Percentiles rank a stretch among this genome's conserved stretches.
Conservation (phyloP, 2,113 vertebrate species). For the Hemibagrus wyckioides region DNA sequence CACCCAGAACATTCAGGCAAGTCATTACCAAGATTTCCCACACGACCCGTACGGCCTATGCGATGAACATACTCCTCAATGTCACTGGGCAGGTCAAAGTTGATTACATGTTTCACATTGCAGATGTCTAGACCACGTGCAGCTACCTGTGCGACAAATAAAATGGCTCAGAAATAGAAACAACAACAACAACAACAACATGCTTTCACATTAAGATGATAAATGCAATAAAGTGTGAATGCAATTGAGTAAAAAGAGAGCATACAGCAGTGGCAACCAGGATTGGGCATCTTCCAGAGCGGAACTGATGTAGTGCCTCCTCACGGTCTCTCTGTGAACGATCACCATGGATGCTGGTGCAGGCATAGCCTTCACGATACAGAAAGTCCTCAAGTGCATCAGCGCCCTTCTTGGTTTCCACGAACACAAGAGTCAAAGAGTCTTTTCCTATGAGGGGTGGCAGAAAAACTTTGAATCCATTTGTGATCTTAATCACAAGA, state of each 20-base stretch:
- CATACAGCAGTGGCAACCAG: constrained; percentile 95
- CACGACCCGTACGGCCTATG: constrained; percentile 97
- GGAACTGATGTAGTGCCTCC: constrained; percentile 94
- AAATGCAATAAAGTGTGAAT: background rate
- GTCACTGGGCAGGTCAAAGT: constrained; percentile 97
- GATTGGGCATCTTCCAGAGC: constrained; percentile 95
- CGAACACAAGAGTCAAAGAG: constrained; percentile 93
- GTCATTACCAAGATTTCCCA: constrained; percentile 91
- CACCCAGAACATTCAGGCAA: background rate
- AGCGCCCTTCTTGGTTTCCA: constrained; percentile 98
- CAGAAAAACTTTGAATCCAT: background rate
- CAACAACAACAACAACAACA: background rate
- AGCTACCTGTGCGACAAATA: constrained; percentile 79
- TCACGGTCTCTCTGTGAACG: constrained; percentile 94
- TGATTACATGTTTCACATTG: constrained; percentile 97
- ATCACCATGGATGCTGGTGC: constrained; percentile 97
- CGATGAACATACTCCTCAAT: constrained; percentile 98
- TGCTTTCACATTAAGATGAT: background rate
- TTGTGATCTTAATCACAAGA: background rate
- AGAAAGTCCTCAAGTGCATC: constrained; percentile 95
- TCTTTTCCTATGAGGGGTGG: constrained; percentile 82
- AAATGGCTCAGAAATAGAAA: background rate
- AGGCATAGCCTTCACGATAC: constrained; percentile 92
- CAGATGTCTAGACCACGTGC: constrained; percentile 96
- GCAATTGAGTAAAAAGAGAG: background rate